Evolutionary conservation across 1,140 invertebrate species (phyloP).

Genomic region (Diprion similis): DNA sequence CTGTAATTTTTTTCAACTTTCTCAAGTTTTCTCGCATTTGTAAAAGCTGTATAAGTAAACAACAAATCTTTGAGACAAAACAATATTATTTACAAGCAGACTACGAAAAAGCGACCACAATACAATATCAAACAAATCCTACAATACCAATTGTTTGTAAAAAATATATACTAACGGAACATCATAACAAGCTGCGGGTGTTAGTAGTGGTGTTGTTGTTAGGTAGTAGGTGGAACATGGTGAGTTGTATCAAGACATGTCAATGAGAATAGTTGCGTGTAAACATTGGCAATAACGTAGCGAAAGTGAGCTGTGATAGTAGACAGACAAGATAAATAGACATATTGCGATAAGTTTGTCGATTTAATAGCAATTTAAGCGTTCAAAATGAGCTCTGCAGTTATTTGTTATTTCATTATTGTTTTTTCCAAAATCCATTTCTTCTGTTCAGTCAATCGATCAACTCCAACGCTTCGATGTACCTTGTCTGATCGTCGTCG

Average conservation of each 20-base stretch:
- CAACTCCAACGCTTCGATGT: constrained; percentile 39
- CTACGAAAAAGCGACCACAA: too few species aligned
- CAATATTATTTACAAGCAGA: background rate
- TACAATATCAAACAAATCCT: too few species aligned
- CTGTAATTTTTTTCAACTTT: too few species aligned
- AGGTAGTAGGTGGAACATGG: background rate
- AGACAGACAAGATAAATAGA: too few species aligned
- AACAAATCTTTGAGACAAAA: background rate
- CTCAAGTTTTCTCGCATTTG: too few species aligned
- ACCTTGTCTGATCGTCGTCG: constrained; percentile 59
- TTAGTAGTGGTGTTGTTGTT: background rate
- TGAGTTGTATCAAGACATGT: background rate
- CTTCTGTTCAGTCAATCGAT: constrained; percentile 31
- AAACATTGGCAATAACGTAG: background rate
- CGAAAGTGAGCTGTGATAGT: background rate
- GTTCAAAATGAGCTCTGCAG: too few species aligned
- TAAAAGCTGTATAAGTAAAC: too few species aligned
- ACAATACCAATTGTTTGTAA: background rate
- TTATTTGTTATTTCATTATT: too few species aligned
- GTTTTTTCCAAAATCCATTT: too few species aligned
- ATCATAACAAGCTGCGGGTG: background rate
- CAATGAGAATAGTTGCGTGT: background rate
- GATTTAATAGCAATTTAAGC: too few species aligned
- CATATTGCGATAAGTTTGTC: too few species aligned
- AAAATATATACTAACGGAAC: background rate